Conservation (phyloP, 2,888 invertebrate species). For the Drosophila prostipennis region DNA sequence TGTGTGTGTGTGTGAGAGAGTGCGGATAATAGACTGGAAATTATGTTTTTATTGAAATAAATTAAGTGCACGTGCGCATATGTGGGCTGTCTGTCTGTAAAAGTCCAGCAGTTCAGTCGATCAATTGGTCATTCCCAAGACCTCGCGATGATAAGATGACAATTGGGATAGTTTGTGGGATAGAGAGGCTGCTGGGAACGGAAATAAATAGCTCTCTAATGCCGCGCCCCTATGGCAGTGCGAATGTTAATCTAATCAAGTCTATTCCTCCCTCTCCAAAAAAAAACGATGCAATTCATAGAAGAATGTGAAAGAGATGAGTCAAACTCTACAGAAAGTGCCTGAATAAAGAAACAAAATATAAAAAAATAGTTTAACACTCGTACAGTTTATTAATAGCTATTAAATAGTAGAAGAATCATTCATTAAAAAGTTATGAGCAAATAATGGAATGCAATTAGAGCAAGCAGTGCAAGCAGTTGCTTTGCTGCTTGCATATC, state of each 20-base stretch:
- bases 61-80: constrained; percentile 77
- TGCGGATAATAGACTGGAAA: constrained; percentile 73
- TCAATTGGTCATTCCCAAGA: constrained; percentile 34
- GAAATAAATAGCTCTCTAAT: constrained; percentile 23
- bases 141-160: constrained; percentile 38
- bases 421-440: too few species aligned
- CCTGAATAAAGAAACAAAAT: too few species aligned
- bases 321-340: not conserved
- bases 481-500: too few species aligned
- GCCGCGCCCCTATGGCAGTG: constrained; percentile 53
- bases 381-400: too few species aligned
- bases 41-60: constrained; percentile 79
- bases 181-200: constrained; percentile 10
- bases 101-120: constrained; percentile 16
- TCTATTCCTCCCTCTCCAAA: constrained; percentile 16
- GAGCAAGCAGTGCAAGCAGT: too few species aligned
- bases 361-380: too few species aligned
- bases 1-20: constrained; percentile 38
- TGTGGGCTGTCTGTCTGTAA: constrained; percentile 61
- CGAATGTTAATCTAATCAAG: constrained; percentile 72
- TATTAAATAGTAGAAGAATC: too few species aligned
- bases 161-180: constrained; percentile 38
- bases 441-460: too few species aligned
- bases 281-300: not conserved
- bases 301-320: not conserved